Conservation (phyloP, 2,888 invertebrate genomes). For the Leucania comma region DNA sequence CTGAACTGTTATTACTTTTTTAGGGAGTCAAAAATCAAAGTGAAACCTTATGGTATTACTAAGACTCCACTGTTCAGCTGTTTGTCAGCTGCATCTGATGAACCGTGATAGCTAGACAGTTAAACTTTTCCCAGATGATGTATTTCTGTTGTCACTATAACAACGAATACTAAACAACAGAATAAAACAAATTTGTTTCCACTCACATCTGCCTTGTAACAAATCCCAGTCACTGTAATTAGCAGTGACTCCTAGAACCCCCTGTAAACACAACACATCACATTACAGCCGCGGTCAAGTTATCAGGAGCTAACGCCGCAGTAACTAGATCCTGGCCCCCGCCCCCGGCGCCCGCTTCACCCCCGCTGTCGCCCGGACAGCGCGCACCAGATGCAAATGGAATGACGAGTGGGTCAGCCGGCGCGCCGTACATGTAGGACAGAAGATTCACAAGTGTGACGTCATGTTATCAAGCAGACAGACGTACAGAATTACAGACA, state of each 20-base stretch:
- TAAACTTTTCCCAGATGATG: too few relatives aligned
- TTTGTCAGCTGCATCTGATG: too few relatives aligned
- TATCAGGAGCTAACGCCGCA: slow-evolving; percentile 21
- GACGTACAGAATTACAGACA: neutral
- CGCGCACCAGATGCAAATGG: slow-evolving; percentile 17
- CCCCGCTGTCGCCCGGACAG: neutral
- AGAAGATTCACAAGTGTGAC: slow-evolving; percentile 1
- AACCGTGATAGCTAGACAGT: too few relatives aligned
- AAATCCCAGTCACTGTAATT: too few relatives aligned
- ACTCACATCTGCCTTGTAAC: too few relatives aligned
- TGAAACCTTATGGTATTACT: too few relatives aligned
- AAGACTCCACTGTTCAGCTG: too few relatives aligned
- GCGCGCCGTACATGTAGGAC: neutral
- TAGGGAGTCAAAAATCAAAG: too few relatives aligned
- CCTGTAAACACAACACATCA: neutral
- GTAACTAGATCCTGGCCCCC: slow-evolving; percentile 8
- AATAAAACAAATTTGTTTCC: too few relatives aligned
- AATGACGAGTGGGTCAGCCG: slow-evolving; percentile 36
- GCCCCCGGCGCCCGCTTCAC: neutral
- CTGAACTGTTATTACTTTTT: too few relatives aligned
- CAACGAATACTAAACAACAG: too few relatives aligned
- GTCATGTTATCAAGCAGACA: neutral
- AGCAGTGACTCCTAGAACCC: neutral
- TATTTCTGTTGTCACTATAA: too few relatives aligned
- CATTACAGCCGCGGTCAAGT: slow-evolving; percentile 14